Conservation (phyloP, 2,113 vertebrate species). For the Regulus satrapa region DNA sequence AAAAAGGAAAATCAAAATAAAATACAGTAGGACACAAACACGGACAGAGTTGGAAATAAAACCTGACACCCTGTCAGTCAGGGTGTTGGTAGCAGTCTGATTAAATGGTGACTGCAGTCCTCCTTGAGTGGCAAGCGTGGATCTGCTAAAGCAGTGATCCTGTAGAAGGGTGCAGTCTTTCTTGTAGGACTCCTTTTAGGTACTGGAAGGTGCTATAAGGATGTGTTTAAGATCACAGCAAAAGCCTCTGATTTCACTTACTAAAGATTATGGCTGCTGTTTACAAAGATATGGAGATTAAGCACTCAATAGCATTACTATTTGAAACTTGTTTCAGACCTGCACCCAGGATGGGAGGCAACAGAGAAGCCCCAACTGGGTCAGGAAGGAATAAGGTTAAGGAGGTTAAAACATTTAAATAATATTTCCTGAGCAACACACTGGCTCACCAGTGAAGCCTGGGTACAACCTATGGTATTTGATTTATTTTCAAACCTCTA, state of each 20-base stretch:
- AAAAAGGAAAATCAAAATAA: too few species aligned
- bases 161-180: too few species aligned
- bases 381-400: background rate
- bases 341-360: background rate
- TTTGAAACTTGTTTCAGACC: background rate
- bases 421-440: background rate
- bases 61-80: too few species aligned
- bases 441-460: background rate
- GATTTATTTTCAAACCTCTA: background rate
- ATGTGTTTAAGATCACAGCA: background rate
- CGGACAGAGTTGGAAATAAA: too few species aligned
- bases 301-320: background rate
- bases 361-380: background rate
- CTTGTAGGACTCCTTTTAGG: background rate
- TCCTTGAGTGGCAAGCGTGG: too few species aligned
- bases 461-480: background rate
- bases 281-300: background rate
- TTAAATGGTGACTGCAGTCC: too few species aligned
- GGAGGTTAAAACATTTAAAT: background rate
- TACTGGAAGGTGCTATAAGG: background rate
- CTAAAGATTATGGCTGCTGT: background rate
- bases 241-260: background rate
- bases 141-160: too few species aligned
- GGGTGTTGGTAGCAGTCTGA: too few species aligned
- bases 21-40: too few species aligned